phyloP scores from a whole-genome alignment of 2,113 vertebrate species.

The Barbus barbus region DNA sequence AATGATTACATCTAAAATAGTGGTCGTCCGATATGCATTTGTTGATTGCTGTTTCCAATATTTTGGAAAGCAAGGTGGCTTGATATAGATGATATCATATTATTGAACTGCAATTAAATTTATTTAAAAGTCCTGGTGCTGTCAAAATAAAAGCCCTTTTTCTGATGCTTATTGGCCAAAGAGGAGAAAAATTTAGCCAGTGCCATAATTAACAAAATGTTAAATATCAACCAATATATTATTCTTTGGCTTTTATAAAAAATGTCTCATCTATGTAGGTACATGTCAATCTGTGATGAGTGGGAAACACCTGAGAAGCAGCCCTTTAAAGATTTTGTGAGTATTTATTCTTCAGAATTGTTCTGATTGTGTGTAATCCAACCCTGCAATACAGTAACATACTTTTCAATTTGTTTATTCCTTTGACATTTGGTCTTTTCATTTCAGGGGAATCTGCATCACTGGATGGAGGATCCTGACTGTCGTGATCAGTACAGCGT shows the following conservation, averaged over 20 bases:
- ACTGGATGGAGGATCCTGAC: slow-evolving; percentile 95
- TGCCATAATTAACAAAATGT: background rate
- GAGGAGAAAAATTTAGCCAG: too few relatives aligned
- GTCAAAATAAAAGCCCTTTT: too few relatives aligned
- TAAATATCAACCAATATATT: background rate
- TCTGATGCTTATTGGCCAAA: too few relatives aligned
- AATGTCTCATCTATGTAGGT: slow-evolving; percentile 67
- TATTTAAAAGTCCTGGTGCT: too few relatives aligned
- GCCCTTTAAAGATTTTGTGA: slow-evolving; percentile 97
- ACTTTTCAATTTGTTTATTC: background rate
- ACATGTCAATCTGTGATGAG: slow-evolving; percentile 96
- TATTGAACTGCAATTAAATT: too few relatives aligned
- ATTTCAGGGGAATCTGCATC: slow-evolving; percentile 88
- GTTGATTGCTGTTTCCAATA: background rate
- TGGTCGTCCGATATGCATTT: background rate
- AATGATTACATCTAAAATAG: background rate
- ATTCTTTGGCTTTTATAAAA: too few relatives aligned
- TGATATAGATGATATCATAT: too few relatives aligned
- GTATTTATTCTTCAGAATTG: slow-evolving; percentile 53
- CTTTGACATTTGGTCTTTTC: background rate
- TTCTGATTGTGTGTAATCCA: background rate
- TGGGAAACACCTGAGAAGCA: slow-evolving; percentile 98
- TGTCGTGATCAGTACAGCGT: slow-evolving; percentile 98
- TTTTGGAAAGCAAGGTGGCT: background rate
- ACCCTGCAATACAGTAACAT: background rate